Conservation (phyloP, 2,888 invertebrate genomes). For the Agrotis exclamationis region DNA sequence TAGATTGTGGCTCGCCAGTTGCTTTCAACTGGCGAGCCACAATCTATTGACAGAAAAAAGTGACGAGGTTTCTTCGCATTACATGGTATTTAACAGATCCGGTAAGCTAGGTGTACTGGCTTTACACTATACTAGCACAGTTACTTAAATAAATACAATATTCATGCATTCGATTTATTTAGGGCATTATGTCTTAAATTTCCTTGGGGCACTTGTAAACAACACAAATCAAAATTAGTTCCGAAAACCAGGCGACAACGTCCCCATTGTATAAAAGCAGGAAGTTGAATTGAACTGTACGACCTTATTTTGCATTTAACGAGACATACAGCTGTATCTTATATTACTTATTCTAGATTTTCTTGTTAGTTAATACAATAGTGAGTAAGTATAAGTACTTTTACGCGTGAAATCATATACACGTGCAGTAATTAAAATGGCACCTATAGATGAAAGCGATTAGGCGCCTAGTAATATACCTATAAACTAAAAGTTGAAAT, state of each 20-base stretch:
- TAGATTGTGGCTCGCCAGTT: too few relatives aligned
- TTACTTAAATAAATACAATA: neutral
- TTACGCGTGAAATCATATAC: constrained; percentile 32
- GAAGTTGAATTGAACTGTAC: constrained; percentile 68
- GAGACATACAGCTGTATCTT: constrained; percentile 6
- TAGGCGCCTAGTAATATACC: constrained; percentile 5
- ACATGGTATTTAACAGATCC: neutral
- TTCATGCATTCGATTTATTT: constrained; percentile 52
- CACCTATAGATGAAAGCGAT: constrained; percentile 25
- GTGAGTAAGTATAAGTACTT: neutral
- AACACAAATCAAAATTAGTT: constrained; percentile 68
- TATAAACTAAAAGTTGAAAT: constrained; percentile 11
- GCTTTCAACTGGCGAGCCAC: too few relatives aligned
- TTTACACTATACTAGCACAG: neutral
- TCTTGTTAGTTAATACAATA: constrained; percentile 15
- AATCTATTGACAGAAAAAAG: neutral
- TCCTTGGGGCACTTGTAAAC: constrained; percentile 64
- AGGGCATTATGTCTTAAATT: constrained; percentile 60
- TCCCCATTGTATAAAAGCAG: constrained; percentile 70
- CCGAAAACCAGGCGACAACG: constrained; percentile 70
- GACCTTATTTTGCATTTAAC: constrained; percentile 62
- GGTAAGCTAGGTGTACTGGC: neutral
- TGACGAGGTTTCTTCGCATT: neutral
- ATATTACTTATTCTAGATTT: constrained; percentile 33
- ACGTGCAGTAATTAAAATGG: constrained; percentile 46